Evolutionary conservation across 1,140 invertebrate genomes (phyloP), one percentile per base, ranked within the genome.

Genomic region (Hyles euphorbiae): DNA sequence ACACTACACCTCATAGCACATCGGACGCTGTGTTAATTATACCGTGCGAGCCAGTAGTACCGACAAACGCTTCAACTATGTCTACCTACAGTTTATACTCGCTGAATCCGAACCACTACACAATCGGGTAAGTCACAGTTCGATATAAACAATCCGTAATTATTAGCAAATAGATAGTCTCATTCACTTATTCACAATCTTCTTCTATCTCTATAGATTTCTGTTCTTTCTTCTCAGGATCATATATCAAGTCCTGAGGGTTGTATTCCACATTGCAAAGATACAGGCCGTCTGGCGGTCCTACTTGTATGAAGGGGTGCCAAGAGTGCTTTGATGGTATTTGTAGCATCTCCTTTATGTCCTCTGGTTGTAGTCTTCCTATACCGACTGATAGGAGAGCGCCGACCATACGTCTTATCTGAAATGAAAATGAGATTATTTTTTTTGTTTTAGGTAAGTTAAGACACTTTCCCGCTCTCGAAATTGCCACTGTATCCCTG

Each of bases 321-420:
- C 94, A 96, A 56, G 90, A 92, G n/a, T 92, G 65, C 71, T 92
- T 91, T 0, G 92, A 93, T 1, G 95, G 95, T 61, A 95, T 87
- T 77, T 94, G 91, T 50, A 96, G 83, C 94, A 96, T 94, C 65
- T 90, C 89, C 65, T 90, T 90, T 36, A 96, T 87, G 67, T 94
- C 92, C 62, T 90, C 88, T 56, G 90, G 83, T 34, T 90, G 88
- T 50, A 95, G 83, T 63, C 81, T 89, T 12, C 91, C 92, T 58
- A 74, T 75, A 3, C 90, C 94, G 7, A 94, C 80, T 4, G 87
- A 83, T 36, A 94, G 69, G 11, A 95, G 71, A 5, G 91, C 75
- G 22, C 91, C 93, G 32, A 95, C 90, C 78, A 94, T 96, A 45
- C 94, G 90, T 49, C 95, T 91, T 4, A 96, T 92, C 93, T 95